Conservation (phyloP, 2,888 invertebrate genomes). For the Heliconius hortense region DNA sequence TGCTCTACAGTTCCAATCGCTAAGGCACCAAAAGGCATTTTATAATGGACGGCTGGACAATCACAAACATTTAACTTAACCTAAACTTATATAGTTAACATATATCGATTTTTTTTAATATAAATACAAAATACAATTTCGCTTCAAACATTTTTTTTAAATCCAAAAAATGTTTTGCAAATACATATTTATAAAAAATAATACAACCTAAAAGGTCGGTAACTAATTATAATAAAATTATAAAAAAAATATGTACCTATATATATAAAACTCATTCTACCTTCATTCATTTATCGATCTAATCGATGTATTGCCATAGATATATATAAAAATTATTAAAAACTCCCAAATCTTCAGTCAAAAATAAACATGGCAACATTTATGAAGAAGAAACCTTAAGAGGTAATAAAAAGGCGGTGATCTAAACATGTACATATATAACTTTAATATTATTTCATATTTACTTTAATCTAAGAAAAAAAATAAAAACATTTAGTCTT, state of each 20-base stretch:
- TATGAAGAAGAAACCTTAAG: not conserved
- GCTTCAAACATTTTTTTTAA: not conserved
- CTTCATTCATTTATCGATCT: not conserved
- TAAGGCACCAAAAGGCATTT: constrained; percentile 50
- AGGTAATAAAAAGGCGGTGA: constrained; percentile 33
- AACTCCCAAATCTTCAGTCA: constrained; percentile 1
- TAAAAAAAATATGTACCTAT: constrained; percentile 1
- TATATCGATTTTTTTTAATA: not conserved
- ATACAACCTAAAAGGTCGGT: constrained; percentile 20
- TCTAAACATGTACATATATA: constrained; percentile 7
- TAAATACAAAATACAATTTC: constrained; percentile 2
- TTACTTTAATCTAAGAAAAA: not conserved
- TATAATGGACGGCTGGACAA: constrained; percentile 71
- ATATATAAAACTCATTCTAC: constrained; percentile 3
- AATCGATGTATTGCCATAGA: constrained; percentile 14
- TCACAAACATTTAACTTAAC: constrained; percentile 61
- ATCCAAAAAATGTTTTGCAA: not conserved
- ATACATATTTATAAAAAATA: not conserved
- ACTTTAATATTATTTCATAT: not conserved
- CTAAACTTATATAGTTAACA: constrained; percentile 37
- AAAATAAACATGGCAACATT: constrained; percentile 25
- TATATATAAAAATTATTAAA: not conserved
- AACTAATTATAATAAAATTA: constrained; percentile 17
- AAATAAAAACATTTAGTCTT: not conserved
- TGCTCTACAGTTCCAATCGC: constrained; percentile 28